A percentile compares a stretch with the other conserved stretches of the same genome.
These are phyloP conservation scores for Temnopleurus reevesii DNA, from an alignment of 53 echinoderm and acorn worm species.

Conservation along the genomic window DNA sequence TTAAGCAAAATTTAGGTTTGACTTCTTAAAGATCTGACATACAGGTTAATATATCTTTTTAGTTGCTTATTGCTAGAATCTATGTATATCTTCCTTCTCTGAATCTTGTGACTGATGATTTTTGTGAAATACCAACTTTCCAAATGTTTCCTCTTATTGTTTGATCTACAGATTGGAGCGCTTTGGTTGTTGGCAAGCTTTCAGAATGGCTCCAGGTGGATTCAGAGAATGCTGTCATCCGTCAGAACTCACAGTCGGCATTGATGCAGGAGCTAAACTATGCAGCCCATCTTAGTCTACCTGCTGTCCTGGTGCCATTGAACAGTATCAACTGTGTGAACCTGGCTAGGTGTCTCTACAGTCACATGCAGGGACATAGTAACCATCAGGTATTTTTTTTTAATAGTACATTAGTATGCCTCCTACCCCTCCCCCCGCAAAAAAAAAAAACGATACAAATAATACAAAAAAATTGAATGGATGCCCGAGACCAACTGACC, in stretches of 20 bases:
- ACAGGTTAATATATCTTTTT: neutral
- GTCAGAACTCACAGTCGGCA: constrained; percentile 92
- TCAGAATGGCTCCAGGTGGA: constrained; percentile 93
- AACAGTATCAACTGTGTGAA: constrained; percentile 82
- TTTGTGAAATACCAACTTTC: no score
- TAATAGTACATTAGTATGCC: no score
- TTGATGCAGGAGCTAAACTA: constrained; percentile 93
- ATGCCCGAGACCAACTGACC: no score
- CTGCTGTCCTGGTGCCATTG: constrained; percentile 87
- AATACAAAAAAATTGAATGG: no score
- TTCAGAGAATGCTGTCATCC: constrained; percentile 74
- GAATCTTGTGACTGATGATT: no score
- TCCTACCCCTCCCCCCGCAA: no score
- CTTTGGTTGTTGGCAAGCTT: constrained; percentile 92
- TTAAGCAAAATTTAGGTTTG: no score
- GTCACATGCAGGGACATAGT: constrained; percentile 94
- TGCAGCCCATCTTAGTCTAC: constrained; percentile 93
- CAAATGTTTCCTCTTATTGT: neutral
- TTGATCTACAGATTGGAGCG: constrained; percentile 86
- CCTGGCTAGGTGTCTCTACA: constrained; percentile 84
- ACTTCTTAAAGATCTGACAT: no score
- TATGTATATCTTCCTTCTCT: neutral
- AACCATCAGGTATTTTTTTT: constrained; percentile 99
- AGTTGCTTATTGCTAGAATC: neutral
- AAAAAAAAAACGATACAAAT: no score